A percentile compares a stretch with the other conserved stretches of the same genome.
Conservation (phyloP, 2,113 vertebrate genomes). For the Equus przewalskii region DNA sequence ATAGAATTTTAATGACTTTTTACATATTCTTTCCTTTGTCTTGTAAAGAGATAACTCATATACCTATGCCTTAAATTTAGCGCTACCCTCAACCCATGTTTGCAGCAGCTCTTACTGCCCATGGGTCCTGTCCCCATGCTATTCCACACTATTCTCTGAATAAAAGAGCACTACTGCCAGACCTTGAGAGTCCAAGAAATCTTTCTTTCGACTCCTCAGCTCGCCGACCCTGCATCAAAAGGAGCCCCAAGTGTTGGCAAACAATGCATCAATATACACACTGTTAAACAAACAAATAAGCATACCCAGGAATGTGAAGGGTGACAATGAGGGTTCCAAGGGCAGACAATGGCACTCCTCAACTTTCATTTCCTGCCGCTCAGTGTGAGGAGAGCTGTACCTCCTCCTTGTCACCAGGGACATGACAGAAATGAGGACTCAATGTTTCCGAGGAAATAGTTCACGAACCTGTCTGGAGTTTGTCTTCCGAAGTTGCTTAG, state of each 20-base stretch:
- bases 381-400: accelerated
- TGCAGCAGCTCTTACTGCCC: too few relatives aligned
- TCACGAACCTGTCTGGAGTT: neutral
- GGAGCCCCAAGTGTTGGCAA: neutral
- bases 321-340: neutral
- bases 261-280: accelerated
- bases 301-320: accelerated
- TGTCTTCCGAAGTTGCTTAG: neutral
- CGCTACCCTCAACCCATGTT: too few relatives aligned
- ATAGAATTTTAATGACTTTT: too few relatives aligned
- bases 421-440: neutral
- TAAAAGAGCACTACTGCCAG: too few relatives aligned
- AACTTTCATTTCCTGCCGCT: neutral
- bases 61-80: too few relatives aligned
- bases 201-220: too few relatives aligned
- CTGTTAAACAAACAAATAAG: neutral
- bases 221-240: too few relatives aligned
- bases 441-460: neutral
- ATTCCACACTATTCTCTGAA: too few relatives aligned
- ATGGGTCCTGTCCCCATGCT: too few relatives aligned
- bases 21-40: too few relatives aligned
- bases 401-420: neutral
- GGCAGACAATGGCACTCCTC: neutral
- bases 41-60: too few relatives aligned
- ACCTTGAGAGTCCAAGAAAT: too few relatives aligned